Evolutionary conservation across 2,797 vertebrate genomes (phyloP).

Genomic region (Eleutherodactylus coqui): DNA sequence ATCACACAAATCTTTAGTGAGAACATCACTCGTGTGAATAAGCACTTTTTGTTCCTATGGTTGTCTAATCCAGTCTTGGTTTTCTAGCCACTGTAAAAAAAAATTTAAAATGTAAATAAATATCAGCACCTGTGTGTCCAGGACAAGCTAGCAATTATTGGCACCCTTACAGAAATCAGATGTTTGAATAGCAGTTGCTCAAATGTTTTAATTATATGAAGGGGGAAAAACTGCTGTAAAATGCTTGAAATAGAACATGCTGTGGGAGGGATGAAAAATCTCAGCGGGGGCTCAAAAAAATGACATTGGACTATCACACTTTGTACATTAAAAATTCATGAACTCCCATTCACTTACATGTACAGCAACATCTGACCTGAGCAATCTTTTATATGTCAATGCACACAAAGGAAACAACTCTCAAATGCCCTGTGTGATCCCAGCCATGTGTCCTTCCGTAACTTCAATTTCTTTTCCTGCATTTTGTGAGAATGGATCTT

Average conservation of each 20-base stretch:
- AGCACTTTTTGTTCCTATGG: no score
- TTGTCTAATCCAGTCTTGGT: no score
- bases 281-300: background rate
- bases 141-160: background rate
- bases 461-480: background rate
- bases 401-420: background rate
- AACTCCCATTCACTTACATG: background rate
- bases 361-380: background rate
- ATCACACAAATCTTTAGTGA: no score
- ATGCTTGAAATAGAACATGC: background rate
- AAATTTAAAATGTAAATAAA: no score
- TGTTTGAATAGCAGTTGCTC: background rate
- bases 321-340: background rate
- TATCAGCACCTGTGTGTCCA: no score
- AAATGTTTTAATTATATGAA: background rate
- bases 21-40: no score
- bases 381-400: background rate
- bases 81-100: no score
- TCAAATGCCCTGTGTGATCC: background rate
- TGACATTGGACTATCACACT: background rate
- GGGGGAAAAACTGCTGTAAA: background rate
- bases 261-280: background rate
- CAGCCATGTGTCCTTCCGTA: background rate
- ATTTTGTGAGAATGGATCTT: background rate
- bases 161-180: background rate